Evolutionary conservation across 2,113 vertebrate genomes (phyloP), one percentile per base, ranked within the genome.

Genomic region (Tylochromis polylepis): DNA sequence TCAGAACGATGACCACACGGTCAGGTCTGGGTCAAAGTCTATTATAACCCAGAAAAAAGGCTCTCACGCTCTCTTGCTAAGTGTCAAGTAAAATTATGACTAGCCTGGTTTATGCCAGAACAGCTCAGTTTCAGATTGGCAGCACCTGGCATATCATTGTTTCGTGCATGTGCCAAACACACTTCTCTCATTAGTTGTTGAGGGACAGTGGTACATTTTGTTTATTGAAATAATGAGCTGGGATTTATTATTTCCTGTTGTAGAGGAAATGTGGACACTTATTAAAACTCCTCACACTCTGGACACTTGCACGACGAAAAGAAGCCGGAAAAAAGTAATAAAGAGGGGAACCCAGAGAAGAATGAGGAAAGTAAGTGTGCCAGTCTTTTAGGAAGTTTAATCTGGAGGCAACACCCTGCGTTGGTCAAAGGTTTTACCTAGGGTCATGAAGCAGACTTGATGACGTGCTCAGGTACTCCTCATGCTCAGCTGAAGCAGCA

Each of bases 231-330:
- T 83, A 93, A 85, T 87, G 92, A 88, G 72, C 85, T 86, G 11
- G 91, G 92, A 96, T 95, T 94, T 94, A 96, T 95, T 95, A 90
- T 94, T 95, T 95, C 93, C 94, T 93, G 77, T 84, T 14, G 15
- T 60, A 89, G 87, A 94, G 95, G 92, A 95, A 96, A 92, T 75
- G 87, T 93, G 93, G 67, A 93, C 91, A 92, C 91, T 95, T 94
- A 92, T 95, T 93, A 95, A 67, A 93, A 94, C 92, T 92, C 93
- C 93, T 95, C 88, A 87, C 90, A 89, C 87, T 87, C 79, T 36
- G 65, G 82, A 91, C 85, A 79, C 82, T 89, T 89, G 62, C 72
- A 80, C 86, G 87, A 86, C 4, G 41, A 86, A 91, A 88, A 88
- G 67, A 90, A 91, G 60, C 79, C 55, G 92, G 92, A 94, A 94